Evolutionary conservation across 2,797 vertebrate genomes (phyloP).

Genomic region (Podarcis siculus): DNA sequence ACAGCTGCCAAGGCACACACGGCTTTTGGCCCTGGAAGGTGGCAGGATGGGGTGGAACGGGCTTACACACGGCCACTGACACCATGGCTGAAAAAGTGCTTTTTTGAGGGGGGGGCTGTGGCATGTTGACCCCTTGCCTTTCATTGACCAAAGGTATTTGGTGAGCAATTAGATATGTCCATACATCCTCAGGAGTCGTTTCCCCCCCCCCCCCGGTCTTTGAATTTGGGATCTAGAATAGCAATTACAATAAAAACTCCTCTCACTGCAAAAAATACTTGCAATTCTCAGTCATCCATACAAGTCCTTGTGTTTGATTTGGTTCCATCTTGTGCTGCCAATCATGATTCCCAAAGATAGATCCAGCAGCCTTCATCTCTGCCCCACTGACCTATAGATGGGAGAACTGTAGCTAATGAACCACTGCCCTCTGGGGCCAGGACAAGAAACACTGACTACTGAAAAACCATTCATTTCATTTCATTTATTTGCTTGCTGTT

Average conservation of each 20-base stretch:
- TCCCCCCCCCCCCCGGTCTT: not conserved
- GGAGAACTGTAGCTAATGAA: not conserved
- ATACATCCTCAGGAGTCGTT: not conserved
- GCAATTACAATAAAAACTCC: not conserved
- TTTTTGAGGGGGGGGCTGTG: too few relatives aligned
- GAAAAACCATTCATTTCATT: too few relatives aligned
- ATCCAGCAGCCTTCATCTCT: not conserved
- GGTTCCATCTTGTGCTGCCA: not conserved
- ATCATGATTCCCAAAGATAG: not conserved
- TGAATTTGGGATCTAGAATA: not conserved
- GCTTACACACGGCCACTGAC: too few relatives aligned
- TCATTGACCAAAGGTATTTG: not conserved
- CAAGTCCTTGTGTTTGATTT: not conserved
- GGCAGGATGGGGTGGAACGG: too few relatives aligned
- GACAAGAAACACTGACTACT: not conserved
- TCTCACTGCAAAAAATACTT: not conserved
- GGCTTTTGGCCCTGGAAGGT: too few relatives aligned
- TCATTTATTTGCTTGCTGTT: too few relatives aligned
- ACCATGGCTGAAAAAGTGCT: too few relatives aligned
- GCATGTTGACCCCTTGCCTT: not conserved
- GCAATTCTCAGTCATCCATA: not conserved
- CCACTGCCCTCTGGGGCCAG: not conserved
- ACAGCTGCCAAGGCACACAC: too few relatives aligned
- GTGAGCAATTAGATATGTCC: not conserved
- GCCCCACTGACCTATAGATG: not conserved